Percentiles rank a stretch among this genome's conserved stretches.
These are phyloP conservation scores for Drosophila sturtevanti DNA, from an alignment of 1,140 invertebrate species.

Conservation along the genomic window DNA sequence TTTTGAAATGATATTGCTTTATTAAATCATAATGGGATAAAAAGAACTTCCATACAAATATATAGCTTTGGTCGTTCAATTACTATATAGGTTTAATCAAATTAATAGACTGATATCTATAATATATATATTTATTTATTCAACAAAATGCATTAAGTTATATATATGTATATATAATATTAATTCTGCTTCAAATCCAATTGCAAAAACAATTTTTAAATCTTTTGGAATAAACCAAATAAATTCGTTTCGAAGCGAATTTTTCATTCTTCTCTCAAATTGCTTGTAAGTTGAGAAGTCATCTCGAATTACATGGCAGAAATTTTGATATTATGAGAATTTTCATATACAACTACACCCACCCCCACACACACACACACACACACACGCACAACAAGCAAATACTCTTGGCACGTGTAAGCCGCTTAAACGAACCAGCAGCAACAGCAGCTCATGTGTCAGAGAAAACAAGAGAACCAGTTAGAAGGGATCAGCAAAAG, in stretches of 20 bases:
- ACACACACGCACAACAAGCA: neutral
- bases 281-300: constrained; percentile 51
- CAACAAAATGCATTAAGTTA: no score
- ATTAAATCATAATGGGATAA: no score
- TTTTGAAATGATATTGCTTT: no score
- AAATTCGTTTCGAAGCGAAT: no score
- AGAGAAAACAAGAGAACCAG: neutral
- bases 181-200: no score
- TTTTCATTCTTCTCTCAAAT: constrained; percentile 23
- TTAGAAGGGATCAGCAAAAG: neutral
- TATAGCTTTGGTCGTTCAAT: no score
- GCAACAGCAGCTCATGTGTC: neutral
- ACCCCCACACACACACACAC: neutral
- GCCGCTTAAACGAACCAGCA: constrained; percentile 41
- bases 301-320: constrained; percentile 36
- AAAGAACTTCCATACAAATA: no score
- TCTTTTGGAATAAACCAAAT: constrained; percentile 19
- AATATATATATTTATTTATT: no score
- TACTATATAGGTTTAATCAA: no score
- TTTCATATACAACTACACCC: neutral
- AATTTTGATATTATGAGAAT: constrained; percentile 27
- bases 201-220: neutral
- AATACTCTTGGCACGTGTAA: constrained; percentile 64
- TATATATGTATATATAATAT: no score
- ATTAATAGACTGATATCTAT: no score